Conservation (phyloP, 92 coral and sea anemone genomes). For the Epizoanthus scotinus region DNA sequence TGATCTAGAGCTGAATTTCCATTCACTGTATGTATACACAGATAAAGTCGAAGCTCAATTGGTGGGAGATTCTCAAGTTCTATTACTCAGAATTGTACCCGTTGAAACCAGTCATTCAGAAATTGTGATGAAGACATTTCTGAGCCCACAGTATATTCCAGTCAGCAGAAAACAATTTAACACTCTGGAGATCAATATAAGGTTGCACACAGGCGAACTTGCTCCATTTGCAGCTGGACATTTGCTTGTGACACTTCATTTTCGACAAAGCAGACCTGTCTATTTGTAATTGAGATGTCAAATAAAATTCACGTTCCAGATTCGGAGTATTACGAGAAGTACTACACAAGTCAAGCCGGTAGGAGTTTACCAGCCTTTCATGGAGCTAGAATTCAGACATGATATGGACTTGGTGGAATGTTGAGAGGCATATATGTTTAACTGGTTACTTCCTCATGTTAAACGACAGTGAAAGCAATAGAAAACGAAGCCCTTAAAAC, state of each 20-base stretch:
- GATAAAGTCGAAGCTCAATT: slow-evolving; percentile 52
- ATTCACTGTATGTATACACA: slow-evolving; percentile 44
- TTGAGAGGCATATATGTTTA: slow-evolving; percentile 50
- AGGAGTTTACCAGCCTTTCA: slow-evolving; percentile 49
- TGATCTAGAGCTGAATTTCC: slow-evolving; percentile 10
- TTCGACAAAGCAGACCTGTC: slow-evolving; percentile 40
- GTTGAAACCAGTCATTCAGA: slow-evolving; percentile 55
- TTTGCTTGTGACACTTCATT: slow-evolving; percentile 48
- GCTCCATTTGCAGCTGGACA: slow-evolving; percentile 54
- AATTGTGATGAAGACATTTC: slow-evolving; percentile 35
- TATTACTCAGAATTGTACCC: slow-evolving; percentile 50
- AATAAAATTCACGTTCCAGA: slow-evolving; percentile 1
- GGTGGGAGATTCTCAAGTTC: slow-evolving; percentile 57
- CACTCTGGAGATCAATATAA: slow-evolving; percentile 61
- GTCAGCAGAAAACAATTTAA: slow-evolving; percentile 64
- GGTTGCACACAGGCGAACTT: slow-evolving; percentile 52
- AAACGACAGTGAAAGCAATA: slow-evolving; percentile 4
- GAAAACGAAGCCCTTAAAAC: slow-evolving; percentile 54
- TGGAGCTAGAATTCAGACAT: slow-evolving; percentile 43
- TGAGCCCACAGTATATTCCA: slow-evolving; percentile 60
- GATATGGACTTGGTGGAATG: slow-evolving; percentile 54
- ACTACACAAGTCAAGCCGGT: slow-evolving; percentile 52
- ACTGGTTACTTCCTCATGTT: slow-evolving; percentile 45
- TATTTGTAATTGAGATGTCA: slow-evolving; percentile 10
- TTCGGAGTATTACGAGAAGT: slow-evolving; percentile 28